Evolutionary conservation across 2,113 vertebrate genomes (phyloP).

Genomic region (Delphinus delphis): DNA sequence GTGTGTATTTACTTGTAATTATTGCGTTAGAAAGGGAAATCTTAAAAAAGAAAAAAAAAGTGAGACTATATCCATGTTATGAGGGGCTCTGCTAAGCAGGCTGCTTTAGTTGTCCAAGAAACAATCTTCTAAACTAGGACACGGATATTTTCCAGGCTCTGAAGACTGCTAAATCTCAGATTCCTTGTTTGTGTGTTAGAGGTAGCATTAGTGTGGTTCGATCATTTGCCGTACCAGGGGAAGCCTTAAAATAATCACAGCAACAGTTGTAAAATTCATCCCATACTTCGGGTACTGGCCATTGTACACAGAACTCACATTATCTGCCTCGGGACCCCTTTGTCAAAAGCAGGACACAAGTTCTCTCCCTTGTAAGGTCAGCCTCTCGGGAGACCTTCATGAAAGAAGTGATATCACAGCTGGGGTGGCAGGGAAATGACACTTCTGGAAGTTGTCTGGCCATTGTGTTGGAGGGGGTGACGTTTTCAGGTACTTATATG

Average conservation of each 20-base stretch:
- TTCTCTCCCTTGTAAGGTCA: not conserved
- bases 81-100: not conserved
- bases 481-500: constrained; percentile 38
- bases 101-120: not conserved
- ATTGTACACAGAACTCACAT: not conserved
- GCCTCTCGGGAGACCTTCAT: not conserved
- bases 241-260: not conserved
- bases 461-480: not conserved
- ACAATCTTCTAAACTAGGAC: not conserved
- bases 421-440: not conserved
- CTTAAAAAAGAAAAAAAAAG: not conserved
- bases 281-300: not conserved
- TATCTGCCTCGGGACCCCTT: not conserved
- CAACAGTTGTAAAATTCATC: not conserved
- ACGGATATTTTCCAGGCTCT: not conserved
- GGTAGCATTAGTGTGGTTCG: not conserved
- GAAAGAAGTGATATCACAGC: constrained; percentile 43
- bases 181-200: not conserved
- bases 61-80: not conserved
- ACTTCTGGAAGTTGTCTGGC: constrained; percentile 48
- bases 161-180: not conserved
- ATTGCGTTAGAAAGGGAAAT: not conserved
- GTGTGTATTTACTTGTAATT: not conserved
- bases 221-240: not conserved
- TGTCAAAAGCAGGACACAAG: not conserved